These are phyloP conservation scores for Caloenas nicobarica DNA, from an alignment of 2,113 vertebrate genomes.

Conservation along the genomic window DNA sequence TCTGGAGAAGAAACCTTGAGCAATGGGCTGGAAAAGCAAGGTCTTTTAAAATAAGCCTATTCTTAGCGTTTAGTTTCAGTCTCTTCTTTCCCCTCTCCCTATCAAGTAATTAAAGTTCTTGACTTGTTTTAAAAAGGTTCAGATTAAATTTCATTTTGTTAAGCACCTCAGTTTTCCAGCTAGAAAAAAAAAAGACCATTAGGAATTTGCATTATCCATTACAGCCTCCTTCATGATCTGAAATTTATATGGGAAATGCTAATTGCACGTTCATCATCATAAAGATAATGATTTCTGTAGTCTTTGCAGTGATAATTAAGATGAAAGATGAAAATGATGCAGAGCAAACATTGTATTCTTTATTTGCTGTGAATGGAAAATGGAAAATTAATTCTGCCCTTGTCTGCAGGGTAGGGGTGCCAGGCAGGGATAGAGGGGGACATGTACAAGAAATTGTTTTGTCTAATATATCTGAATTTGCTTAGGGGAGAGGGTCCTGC, in stretches of 20 bases:
- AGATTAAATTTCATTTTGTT: conserved; percentile 80
- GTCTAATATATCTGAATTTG: background rate
- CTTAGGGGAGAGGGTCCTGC: background rate
- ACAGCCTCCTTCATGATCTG: conserved; percentile 73
- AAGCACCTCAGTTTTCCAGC: conserved; percentile 78
- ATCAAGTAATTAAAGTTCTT: conserved; percentile 80
- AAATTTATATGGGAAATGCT: conserved; percentile 82
- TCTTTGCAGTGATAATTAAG: conserved; percentile 79
- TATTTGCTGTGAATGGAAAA: conserved; percentile 63
- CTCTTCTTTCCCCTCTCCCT: conserved; percentile 21
- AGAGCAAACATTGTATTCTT: conserved; percentile 62
- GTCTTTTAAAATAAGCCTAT: conserved; percentile 63
- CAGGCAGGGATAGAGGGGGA: background rate
- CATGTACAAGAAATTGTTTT: background rate
- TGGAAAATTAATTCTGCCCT: conserved; percentile 60
- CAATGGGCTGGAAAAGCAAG: conserved; percentile 60
- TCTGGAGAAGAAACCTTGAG: conserved; percentile 44
- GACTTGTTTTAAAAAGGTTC: conserved; percentile 75
- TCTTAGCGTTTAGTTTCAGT: conserved; percentile 63
- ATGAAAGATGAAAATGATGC: conserved; percentile 79
- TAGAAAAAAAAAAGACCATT: conserved; percentile 72
- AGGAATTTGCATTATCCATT: conserved; percentile 78
- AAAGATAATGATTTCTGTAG: conserved; percentile 81
- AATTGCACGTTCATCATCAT: conserved; percentile 80
- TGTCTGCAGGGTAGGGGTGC: conserved; percentile 8